phyloP scores from a whole-genome alignment of 2,113 vertebrate species.

The Orcinus orca region DNA sequence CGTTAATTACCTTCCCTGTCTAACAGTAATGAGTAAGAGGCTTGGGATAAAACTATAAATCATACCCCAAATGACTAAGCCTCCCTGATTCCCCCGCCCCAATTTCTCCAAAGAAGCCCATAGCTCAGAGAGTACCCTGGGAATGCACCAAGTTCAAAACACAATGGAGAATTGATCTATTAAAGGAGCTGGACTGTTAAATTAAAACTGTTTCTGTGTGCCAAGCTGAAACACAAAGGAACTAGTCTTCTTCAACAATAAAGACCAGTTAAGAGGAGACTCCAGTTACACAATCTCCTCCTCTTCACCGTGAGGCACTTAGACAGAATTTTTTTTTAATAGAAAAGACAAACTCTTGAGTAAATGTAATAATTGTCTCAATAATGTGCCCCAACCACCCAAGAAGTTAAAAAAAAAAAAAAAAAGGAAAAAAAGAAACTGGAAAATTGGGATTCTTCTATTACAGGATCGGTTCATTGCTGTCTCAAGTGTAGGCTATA shows the following conservation, averaged over 20 bases:
- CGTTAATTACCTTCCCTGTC: not conserved
- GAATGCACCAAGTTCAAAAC: conserved; percentile 53
- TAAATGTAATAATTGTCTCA: conserved; percentile 79
- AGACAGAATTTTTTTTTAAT: conserved; percentile 69
- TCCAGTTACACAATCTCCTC: conserved; percentile 66
- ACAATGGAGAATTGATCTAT: conserved; percentile 70
- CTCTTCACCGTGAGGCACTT: conserved; percentile 68
- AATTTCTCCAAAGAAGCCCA: conserved; percentile 32
- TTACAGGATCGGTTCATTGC: conserved; percentile 59
- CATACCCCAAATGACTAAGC: not conserved
- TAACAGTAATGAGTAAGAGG: not conserved
- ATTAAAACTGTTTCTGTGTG: conserved; percentile 60
- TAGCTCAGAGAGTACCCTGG: conserved; percentile 23
- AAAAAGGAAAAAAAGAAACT: not conserved
- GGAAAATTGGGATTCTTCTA: conserved; percentile 71
- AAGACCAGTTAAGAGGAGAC: conserved; percentile 70
- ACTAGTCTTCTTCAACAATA: conserved; percentile 78
- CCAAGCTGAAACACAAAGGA: conserved; percentile 73
- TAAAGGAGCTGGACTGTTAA: conserved; percentile 65
- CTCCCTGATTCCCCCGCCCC: conserved; percentile 8
- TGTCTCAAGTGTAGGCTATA: not conserved
- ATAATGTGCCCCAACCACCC: conserved; percentile 68
- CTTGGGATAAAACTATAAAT: not conserved
- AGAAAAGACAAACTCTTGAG: conserved; percentile 76
- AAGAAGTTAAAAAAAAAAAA: conserved; percentile 53